phyloP scores from a whole-genome alignment of 2,888 invertebrate genomes.

The Hemithea aestivaria region DNA sequence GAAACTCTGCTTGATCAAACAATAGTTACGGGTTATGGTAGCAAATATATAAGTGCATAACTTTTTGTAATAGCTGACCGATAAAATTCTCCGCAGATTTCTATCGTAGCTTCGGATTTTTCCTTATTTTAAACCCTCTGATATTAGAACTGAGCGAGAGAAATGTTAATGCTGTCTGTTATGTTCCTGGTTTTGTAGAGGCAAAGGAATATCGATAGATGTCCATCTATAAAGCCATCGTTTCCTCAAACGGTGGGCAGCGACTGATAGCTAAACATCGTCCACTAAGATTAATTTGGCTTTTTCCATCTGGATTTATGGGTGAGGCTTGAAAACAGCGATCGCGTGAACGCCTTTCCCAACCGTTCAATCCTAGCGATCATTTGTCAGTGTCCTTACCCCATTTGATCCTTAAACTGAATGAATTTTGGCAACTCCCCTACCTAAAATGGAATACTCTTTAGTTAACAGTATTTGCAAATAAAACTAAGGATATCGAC shows the following conservation, averaged over 20 bases:
- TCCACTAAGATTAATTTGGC: slow-evolving; percentile 61
- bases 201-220: background rate
- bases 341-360: slow-evolving; percentile 45
- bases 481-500: too few species aligned
- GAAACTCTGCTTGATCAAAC: too few species aligned
- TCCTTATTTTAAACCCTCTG: too few species aligned
- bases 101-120: too few species aligned
- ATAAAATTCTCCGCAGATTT: too few species aligned
- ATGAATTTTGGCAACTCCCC: slow-evolving; percentile 48
- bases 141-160: too few species aligned
- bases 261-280: slow-evolving; percentile 41
- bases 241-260: slow-evolving; percentile 13
- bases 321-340: slow-evolving; percentile 48
- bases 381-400: slow-evolving; percentile 63
- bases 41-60: too few species aligned
- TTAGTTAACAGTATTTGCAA: too few species aligned
- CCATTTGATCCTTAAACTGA: slow-evolving; percentile 57
- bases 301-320: slow-evolving; percentile 65
- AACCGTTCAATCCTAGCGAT: slow-evolving; percentile 46
- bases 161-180: too few species aligned
- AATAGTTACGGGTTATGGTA: too few species aligned
- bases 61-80: too few species aligned
- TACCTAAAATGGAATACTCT: slow-evolving; percentile 23
- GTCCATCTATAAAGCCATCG: slow-evolving; percentile 26
- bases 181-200: too few species aligned